A percentile compares a stretch with the other conserved stretches of the same genome.
Evolutionary conservation across 2,113 vertebrate genomes (phyloP).

Genomic region (Orthochromis indermauri): DNA sequence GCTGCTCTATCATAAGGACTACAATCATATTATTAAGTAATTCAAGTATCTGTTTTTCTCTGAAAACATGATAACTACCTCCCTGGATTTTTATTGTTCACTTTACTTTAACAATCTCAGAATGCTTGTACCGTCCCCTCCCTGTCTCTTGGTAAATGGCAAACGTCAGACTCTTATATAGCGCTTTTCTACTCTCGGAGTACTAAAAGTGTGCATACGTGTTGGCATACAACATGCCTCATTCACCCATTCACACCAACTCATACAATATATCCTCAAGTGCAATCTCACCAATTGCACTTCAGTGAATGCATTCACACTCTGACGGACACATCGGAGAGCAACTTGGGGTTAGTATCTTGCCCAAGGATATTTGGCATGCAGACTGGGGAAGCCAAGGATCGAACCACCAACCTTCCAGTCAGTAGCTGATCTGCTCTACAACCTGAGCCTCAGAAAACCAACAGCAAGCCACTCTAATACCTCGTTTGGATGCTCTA

Average conservation of each 20-base stretch:
- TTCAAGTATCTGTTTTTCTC: background rate
- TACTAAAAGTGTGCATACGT: background rate
- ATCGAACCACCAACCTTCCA: background rate
- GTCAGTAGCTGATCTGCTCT: background rate
- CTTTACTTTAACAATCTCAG: constrained; percentile 39
- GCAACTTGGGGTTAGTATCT: background rate
- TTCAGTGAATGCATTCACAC: background rate
- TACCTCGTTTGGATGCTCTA: constrained; percentile 35
- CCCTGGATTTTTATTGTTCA: background rate
- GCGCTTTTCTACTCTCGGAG: background rate
- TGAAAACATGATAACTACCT: background rate
- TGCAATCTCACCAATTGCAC: background rate
- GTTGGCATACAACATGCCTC: background rate
- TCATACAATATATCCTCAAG: background rate
- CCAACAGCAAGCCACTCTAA: background rate
- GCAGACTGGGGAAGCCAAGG: background rate
- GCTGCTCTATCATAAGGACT: background rate
- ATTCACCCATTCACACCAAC: background rate
- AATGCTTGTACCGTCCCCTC: background rate
- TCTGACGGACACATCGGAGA: background rate
- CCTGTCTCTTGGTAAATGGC: background rate
- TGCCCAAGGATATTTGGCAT: background rate
- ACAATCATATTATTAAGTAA: background rate
- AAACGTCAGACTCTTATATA: background rate
- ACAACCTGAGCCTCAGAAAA: background rate